Base-by-base conservation (phyloP, 2,888 invertebrate species). In the Sepiola atlantica region DNA sequence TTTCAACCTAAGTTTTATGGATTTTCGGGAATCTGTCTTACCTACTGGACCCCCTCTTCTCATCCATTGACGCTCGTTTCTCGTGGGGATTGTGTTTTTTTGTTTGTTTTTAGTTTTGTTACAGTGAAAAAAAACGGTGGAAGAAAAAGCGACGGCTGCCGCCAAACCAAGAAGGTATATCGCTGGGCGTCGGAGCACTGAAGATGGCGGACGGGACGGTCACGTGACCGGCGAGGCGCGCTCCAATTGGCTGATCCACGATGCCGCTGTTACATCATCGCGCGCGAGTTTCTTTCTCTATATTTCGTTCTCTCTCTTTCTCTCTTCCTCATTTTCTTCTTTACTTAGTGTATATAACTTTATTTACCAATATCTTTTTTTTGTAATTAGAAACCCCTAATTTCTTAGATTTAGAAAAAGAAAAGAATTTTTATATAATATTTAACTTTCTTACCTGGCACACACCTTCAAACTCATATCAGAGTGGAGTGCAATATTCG, bases 1-100 rank as follows among this genome's bases (percentile, higher is more conserved):
- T 45, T 45, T n/a, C 0, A 77, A 77, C 77, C 77, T 77, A 32
- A n/a, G 77, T 77, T 45, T 45, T 77, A 77, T n/a, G 77, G 77
- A 77, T 93, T 45, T 45, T 45, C 93, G 94, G 93, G 57, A 61
- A 92, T 94, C 35, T 94, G 12, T 55, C 92, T 94, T 96, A 96
- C 96, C 96, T 96, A 95, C 96, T 95, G 57, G 96, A 96, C 45
- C 95, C 95, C 94, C 96, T 94, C 95, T 96, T 96, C 94, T 96
- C 96, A 77, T 96, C 96, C 96, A 96, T 96, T 95, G 94, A 94
- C 92, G 94, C 90, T 92, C 94, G 94, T 93, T 92, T 92, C 32
- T 90, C 92, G 92, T 55, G 92, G n/a, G 92, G 92, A 35, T 92
- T 35, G 90, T 24, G 21, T 90, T 16, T 16, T 35, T 90, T 21